Evolutionary conservation across 2,113 vertebrate genomes (phyloP).

Genomic region (Motacilla alba): DNA sequence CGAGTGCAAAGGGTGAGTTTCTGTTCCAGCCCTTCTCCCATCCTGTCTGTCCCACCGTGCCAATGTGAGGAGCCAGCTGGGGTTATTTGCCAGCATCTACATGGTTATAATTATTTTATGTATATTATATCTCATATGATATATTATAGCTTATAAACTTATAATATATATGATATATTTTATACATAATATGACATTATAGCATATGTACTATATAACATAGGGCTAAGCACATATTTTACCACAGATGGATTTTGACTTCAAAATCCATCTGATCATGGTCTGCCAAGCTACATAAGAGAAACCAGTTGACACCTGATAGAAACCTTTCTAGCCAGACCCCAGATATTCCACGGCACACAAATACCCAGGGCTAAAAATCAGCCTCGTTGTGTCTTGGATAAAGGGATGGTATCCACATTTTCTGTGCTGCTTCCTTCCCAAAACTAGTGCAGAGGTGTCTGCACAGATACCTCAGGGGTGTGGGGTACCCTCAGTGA

Average conservation of each 20-base stretch:
- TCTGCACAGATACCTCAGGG: fast-evolving
- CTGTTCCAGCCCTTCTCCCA: background rate
- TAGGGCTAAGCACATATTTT: background rate
- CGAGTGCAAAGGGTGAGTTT: background rate
- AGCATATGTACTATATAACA: background rate
- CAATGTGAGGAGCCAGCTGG: background rate
- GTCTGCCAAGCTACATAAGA: background rate
- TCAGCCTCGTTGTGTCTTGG: background rate
- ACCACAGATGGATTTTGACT: conserved; percentile 5
- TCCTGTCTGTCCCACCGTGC: background rate
- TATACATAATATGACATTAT: background rate
- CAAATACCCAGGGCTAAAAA: background rate
- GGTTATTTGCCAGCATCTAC: background rate
- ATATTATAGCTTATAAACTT: background rate
- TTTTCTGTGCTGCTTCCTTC: background rate
- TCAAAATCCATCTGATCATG: background rate
- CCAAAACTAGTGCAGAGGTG: fast-evolving
- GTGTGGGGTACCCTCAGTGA: background rate
- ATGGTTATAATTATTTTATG: background rate
- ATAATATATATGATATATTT: background rate
- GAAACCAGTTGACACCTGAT: background rate
- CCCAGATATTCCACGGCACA: background rate
- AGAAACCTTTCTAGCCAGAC: background rate
- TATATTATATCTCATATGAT: background rate
- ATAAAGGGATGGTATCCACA: background rate